Percentiles rank a stretch among this genome's conserved stretches.
phyloP scores from a whole-genome alignment of 2,797 vertebrate genomes.

The Sebastes diaconus region DNA sequence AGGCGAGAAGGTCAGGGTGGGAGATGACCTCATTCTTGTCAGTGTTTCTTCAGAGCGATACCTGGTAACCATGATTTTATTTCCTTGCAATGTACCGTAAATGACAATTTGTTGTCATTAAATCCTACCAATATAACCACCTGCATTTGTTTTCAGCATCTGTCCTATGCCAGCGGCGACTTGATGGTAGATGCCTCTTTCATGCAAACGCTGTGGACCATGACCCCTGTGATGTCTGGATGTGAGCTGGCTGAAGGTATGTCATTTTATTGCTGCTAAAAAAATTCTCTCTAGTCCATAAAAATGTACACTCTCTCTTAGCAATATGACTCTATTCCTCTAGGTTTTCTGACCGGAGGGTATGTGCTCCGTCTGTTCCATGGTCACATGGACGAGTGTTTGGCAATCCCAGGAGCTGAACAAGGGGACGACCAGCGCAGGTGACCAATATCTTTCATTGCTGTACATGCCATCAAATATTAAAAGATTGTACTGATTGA shows the following conservation, averaged over 20 bases:
- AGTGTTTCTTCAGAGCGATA: constrained; percentile 96
- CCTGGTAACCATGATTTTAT: constrained; percentile 80
- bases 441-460: constrained; percentile 62
- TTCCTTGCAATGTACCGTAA: not conserved
- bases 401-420: constrained; percentile 90
- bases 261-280: not conserved
- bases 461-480: not conserved
- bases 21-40: constrained; percentile 95
- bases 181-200: constrained; percentile 96
- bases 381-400: constrained; percentile 95
- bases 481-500: not conserved
- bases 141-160: constrained; percentile 81
- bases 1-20: constrained; percentile 94
- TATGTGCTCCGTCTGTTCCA: constrained; percentile 93
- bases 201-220: constrained; percentile 98
- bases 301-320: not conserved
- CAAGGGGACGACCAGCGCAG: constrained; percentile 92
- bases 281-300: not conserved
- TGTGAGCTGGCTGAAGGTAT: constrained; percentile 91
- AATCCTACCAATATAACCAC: constrained; percentile 5
- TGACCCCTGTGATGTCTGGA: constrained; percentile 94
- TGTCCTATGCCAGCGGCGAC: constrained; percentile 94
- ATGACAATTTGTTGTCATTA: not conserved
- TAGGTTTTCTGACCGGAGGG: constrained; percentile 91
- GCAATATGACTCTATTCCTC: not conserved